Evolutionary conservation across 30 jellyfish, hydroid and myxozoan species (phyloP), one percentile per base, ranked within the genome.

Genomic region (Aurelia coerulea): DNA sequence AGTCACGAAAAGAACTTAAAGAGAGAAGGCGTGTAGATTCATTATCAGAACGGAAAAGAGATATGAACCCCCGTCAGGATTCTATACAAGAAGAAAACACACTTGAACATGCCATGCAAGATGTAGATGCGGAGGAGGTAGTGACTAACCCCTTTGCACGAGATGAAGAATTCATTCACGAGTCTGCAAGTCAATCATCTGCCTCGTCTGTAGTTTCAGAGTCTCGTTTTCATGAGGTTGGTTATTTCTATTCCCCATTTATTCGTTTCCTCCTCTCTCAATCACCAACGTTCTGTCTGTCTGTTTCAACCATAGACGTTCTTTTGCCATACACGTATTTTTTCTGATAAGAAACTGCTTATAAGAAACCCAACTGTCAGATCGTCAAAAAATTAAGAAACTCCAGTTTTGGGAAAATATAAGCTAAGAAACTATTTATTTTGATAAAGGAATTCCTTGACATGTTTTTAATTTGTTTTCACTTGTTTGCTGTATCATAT

Each of bases 11-110:
- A 4, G 17, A 49, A 17, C 1, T 19, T 5, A 16, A 18, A 41
- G 51, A 58, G 56, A 66, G 65, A 9, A 23, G 32, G 31, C 46
- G 74, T 16, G 23, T 54, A 50, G 63, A 60, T 15, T 63, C 79
- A 46, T 34, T 39, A 56, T 74, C 83, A 82, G 91, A 62, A 17
- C 54, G 76, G 33, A 46, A 10, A 14, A 8, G 16, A 33, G 14
- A 23, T 9, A 39, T 39, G 0, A 39, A 3, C 51, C 13, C 34
- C 13, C 73, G 87, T 1, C 60, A 82, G 42, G 79, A 71, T 58
- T 82, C 91, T 0, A 82, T 82, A 5, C 73, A 71, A 39, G 91
- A 82, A 70, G 76, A 76, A 65, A 85, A 49, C 51, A 39, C 51
- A 2, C 51, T 39, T 39, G 9, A 39, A 39, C 4, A 39, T 0